Evolutionary conservation across 2,888 invertebrate species (phyloP).

Genomic region (Conus canariensis): DNA sequence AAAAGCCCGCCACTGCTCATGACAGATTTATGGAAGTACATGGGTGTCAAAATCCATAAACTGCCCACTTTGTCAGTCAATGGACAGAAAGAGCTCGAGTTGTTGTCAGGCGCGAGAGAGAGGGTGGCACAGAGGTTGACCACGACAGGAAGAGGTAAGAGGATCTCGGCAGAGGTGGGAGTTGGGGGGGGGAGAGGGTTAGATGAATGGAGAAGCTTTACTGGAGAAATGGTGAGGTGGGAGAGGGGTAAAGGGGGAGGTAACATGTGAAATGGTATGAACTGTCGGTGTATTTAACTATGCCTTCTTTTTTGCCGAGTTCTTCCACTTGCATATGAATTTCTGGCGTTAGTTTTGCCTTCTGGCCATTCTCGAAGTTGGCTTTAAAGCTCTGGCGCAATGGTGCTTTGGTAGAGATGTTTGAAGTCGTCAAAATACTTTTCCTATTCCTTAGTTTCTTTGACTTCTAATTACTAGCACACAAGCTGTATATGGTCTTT

Average conservation of each 20-base stretch:
- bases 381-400: too few relatives aligned
- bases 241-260: not conserved
- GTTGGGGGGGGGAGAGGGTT: not conserved
- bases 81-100: not conserved
- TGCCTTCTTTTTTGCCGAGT: too few relatives aligned
- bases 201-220: not conserved
- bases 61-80: not conserved
- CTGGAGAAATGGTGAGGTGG: not conserved
- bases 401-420: too few relatives aligned
- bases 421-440: too few relatives aligned
- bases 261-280: too few relatives aligned
- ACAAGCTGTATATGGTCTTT: too few relatives aligned
- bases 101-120: not conserved
- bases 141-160: not conserved
- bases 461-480: too few relatives aligned
- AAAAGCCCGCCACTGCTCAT: not conserved
- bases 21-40: not conserved
- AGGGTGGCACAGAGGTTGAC: not conserved
- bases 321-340: too few relatives aligned
- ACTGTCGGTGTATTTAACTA: too few relatives aligned
- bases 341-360: too few relatives aligned
- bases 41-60: slow-evolving; percentile 1
- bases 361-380: too few relatives aligned
- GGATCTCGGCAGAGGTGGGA: not conserved
- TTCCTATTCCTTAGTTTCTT: too few relatives aligned